These are phyloP conservation scores for Thereva nobilitata DNA, from an alignment of 2,888 invertebrate genomes.

Conservation along the genomic window DNA sequence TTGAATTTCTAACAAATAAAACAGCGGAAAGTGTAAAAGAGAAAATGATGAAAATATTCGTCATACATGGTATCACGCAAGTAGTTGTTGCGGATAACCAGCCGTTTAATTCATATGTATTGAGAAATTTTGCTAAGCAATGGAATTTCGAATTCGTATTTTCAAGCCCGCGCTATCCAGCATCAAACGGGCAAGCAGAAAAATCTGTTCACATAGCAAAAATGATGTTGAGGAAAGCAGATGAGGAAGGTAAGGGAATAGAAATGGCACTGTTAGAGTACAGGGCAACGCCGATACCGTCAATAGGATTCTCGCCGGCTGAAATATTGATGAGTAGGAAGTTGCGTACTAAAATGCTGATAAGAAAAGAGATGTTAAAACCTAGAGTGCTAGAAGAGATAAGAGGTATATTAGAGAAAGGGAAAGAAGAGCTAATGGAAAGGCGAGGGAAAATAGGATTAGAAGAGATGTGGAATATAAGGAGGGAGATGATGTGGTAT, in stretches of 20 bases:
- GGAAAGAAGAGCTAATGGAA: neutral
- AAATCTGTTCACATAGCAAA: slow-evolving; percentile 8
- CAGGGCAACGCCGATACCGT: slow-evolving; percentile 4
- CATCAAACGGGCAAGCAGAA: slow-evolving; percentile 43
- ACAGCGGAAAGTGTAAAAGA: too few species aligned
- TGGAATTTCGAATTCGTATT: slow-evolving; percentile 42
- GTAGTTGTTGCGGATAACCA: too few species aligned
- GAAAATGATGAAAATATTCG: too few species aligned
- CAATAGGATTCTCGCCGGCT: neutral
- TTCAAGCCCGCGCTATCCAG: slow-evolving; percentile 44
- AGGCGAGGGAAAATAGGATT: neutral
- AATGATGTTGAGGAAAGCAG: neutral
- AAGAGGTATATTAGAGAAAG: too few species aligned
- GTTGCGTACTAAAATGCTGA: neutral
- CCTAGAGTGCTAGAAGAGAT: too few species aligned
- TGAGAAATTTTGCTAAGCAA: slow-evolving; percentile 43
- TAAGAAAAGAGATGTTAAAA: neutral
- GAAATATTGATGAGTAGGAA: slow-evolving; percentile 4
- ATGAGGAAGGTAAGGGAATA: slow-evolving; percentile 3
- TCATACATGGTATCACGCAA: too few species aligned
- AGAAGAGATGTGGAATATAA: neutral
- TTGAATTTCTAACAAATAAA: too few species aligned
- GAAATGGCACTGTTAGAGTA: slow-evolving; percentile 10
- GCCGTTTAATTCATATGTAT: slow-evolving; percentile 43
- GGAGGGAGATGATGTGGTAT: neutral